These are phyloP conservation scores for Corythaixoides concolor DNA, from an alignment of 2,113 vertebrate species.

Conservation along the genomic window DNA sequence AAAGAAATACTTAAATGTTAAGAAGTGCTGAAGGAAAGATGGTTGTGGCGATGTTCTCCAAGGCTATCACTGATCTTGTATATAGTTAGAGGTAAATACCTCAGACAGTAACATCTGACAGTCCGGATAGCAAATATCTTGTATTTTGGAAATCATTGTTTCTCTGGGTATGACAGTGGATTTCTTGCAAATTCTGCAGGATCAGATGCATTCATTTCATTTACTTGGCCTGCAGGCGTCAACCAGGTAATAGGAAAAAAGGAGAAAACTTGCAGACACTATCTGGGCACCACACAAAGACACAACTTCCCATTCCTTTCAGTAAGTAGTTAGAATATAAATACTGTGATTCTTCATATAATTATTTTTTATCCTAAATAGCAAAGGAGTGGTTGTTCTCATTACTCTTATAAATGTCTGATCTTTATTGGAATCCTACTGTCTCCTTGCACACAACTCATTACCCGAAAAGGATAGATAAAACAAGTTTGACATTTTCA, in stretches of 20 bases:
- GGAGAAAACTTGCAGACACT: neutral
- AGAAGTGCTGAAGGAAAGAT: neutral
- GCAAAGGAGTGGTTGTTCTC: neutral
- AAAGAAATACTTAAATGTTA: neutral
- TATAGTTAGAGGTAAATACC: neutral
- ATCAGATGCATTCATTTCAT: neutral
- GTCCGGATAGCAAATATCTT: neutral
- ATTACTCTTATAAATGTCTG: neutral
- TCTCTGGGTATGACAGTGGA: fast-evolving
- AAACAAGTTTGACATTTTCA: neutral
- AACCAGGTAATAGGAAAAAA: neutral
- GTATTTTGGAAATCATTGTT: neutral
- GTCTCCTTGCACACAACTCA: neutral
- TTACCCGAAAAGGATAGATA: neutral
- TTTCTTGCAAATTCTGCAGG: neutral
- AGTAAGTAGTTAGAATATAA: neutral
- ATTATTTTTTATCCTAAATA: neutral
- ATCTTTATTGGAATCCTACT: neutral
- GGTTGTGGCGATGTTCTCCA: neutral
- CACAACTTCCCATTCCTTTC: neutral
- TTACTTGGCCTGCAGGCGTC: neutral
- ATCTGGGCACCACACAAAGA: neutral
- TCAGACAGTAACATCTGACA: neutral
- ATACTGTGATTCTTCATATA: neutral
- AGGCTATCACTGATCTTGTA: neutral